Evolutionary conservation across 1,140 invertebrate genomes (phyloP), one percentile per base, ranked within the genome.

Genomic region (Tribolium madens): DNA sequence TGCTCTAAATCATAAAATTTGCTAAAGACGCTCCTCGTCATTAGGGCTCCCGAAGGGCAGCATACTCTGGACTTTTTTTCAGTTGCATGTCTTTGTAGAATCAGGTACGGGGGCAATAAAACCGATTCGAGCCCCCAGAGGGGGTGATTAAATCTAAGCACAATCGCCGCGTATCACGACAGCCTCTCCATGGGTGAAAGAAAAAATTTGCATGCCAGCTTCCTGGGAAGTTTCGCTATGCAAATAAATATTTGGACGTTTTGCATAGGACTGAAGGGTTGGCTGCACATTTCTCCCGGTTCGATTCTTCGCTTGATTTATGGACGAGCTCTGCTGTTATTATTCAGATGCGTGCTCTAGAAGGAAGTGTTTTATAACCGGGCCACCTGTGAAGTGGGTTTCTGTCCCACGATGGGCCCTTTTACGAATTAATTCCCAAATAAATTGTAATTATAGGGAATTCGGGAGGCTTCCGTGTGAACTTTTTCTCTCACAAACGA

Each of bases 351-450:
- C 70, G 68, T 52, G 47, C 46, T 21, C 70, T 52, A 52, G 13
- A 50, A 72, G 70, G 47, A 72, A 72, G 50, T 52, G 17, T 72
- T 71, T 72, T 64, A 64, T 64, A 64, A 64, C 57, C 52, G 70
- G 70, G 31, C 70, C 70, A 72, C 70, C 70, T 72, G 70, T 72
- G 70, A 72, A 31, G 70, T 52, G 46, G 50, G 46, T 72, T 71
- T 36, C 68, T 71, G 68, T 71, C 68, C 68, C 68, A 71, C 68
- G 68, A 71, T 6, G 48, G 7, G 50, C 0, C 52, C 17, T 15
- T 53, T 53, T 21, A 2, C 17, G 36, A 42, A 42, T 42, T 42
- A 42, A 42, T 57, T 21, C 52, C 21, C 52, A 5, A 57, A 57
- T 52, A 52, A 52, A 52, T 52, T 26, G 21, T 26, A 26, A 26